These are phyloP conservation scores for Onthophagus sagittarius DNA, from an alignment of 2,888 invertebrate species.

Conservation along the genomic window DNA sequence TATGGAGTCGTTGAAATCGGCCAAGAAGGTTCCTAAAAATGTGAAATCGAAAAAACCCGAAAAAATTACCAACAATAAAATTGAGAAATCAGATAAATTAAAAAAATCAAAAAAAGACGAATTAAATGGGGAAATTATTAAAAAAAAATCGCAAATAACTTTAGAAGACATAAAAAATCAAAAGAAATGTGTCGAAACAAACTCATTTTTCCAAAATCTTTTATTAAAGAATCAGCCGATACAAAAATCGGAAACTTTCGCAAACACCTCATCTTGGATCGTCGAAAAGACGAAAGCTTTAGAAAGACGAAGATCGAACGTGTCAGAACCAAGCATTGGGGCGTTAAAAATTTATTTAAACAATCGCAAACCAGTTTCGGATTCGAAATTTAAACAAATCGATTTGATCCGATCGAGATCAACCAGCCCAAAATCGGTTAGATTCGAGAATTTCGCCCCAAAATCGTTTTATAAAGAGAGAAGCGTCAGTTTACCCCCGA, in stretches of 20 bases:
- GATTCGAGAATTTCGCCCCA: slow-evolving; percentile 46
- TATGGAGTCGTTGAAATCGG: slow-evolving; percentile 38
- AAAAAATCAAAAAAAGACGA: slow-evolving; percentile 43
- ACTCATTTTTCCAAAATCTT: slow-evolving; percentile 69
- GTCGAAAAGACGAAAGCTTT: slow-evolving; percentile 68
- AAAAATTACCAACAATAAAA: not conserved
- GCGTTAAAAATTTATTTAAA: slow-evolving; percentile 62
- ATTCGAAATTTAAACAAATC: slow-evolving; percentile 67
- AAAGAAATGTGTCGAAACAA: slow-evolving; percentile 57
- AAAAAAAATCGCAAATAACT: slow-evolving; percentile 32
- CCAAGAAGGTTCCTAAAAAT: slow-evolving; percentile 21
- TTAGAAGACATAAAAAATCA: slow-evolving; percentile 55
- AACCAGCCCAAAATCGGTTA: slow-evolving; percentile 58
- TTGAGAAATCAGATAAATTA: no score
- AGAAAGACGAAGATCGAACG: slow-evolving; percentile 45
- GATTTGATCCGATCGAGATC: slow-evolving; percentile 55
- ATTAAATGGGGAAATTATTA: slow-evolving; percentile 40
- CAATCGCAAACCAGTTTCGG: slow-evolving; percentile 66
- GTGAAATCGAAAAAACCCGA: slow-evolving; percentile 13
- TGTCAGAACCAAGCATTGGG: slow-evolving; percentile 50
- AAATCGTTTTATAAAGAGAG: slow-evolving; percentile 34
- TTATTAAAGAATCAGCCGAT: slow-evolving; percentile 56
- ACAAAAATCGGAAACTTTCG: slow-evolving; percentile 19
- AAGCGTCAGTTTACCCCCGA: slow-evolving; percentile 52
- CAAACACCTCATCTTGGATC: slow-evolving; percentile 55